phyloP scores from a whole-genome alignment of 2,113 vertebrate species.

The Amia ocellicauda region DNA sequence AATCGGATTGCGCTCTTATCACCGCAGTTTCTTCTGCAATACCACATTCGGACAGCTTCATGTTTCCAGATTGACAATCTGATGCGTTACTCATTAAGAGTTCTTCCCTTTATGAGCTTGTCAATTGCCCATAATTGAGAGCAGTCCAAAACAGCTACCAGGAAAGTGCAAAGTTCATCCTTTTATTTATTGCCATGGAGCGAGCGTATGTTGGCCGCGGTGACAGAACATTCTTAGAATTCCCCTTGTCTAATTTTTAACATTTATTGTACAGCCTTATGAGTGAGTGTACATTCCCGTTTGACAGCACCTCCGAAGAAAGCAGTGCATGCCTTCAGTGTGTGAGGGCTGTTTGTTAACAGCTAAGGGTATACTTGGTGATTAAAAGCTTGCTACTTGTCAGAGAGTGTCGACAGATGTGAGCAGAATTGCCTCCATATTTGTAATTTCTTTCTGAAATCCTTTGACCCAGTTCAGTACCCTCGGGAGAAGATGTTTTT shows the following conservation, averaged over 20 bases:
- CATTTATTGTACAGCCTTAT: constrained; percentile 28
- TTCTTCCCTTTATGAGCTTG: neutral
- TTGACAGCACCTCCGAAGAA: constrained; percentile 21
- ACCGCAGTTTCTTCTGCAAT: too few relatives aligned
- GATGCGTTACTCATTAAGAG: constrained; percentile 11
- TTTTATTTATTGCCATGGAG: constrained; percentile 56
- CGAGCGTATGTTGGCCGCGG: constrained; percentile 46
- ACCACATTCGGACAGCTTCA: too few relatives aligned
- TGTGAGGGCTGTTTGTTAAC: neutral
- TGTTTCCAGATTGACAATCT: neutral
- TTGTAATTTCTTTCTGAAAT: too few relatives aligned
- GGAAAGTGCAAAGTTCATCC: constrained; percentile 60
- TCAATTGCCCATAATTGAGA: constrained; percentile 4
- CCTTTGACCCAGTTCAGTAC: too few relatives aligned
- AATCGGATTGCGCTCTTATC: too few relatives aligned
- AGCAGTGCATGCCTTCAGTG: neutral
- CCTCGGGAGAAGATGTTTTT: too few relatives aligned
- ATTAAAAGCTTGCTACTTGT: too few relatives aligned
- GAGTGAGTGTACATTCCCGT: constrained; percentile 22
- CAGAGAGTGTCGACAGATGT: too few relatives aligned
- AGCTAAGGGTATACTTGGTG: neutral
- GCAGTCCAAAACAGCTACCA: neutral
- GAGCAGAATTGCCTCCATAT: too few relatives aligned
- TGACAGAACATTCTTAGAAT: constrained; percentile 73
- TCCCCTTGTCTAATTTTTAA: constrained; percentile 64